A percentile compares a stretch with the other conserved stretches of the same genome.
These are phyloP conservation scores for Drosophila gaucha DNA, from an alignment of 2,888 invertebrate species.

Conservation along the genomic window DNA sequence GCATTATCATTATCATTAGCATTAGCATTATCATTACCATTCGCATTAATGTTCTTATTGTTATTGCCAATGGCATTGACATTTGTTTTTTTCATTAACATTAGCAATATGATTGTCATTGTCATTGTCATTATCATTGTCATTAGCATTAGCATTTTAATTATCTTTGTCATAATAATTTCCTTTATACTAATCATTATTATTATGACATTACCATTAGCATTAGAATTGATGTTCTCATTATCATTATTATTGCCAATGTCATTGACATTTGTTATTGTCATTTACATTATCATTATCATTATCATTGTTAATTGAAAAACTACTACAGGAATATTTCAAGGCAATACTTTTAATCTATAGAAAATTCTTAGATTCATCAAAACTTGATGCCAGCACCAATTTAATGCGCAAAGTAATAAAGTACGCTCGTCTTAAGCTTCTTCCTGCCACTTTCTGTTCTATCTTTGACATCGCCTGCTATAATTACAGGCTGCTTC, in stretches of 20 bases:
- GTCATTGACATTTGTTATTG: background rate
- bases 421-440: background rate
- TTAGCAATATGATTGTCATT: background rate
- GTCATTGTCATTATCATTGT: background rate
- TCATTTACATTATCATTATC: background rate
- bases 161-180: background rate
- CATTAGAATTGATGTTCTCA: too few relatives aligned
- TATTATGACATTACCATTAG: too few relatives aligned
- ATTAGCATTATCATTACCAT: background rate
- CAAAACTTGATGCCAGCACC: too few relatives aligned
- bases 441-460: background rate
- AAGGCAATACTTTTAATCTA: too few relatives aligned
- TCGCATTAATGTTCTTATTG: background rate
- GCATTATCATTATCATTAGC: background rate
- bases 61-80: background rate
- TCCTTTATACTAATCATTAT: too few relatives aligned
- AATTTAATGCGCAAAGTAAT: too few relatives aligned
- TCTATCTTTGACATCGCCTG: background rate
- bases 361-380: too few relatives aligned
- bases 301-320: background rate
- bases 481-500: conserved; percentile 29
- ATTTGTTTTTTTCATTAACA: too few relatives aligned
- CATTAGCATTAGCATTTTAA: background rate
- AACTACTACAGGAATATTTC: too few relatives aligned
- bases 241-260: background rate